phyloP scores from a whole-genome alignment of 2,888 invertebrate species.

The Troides aeacus region DNA sequence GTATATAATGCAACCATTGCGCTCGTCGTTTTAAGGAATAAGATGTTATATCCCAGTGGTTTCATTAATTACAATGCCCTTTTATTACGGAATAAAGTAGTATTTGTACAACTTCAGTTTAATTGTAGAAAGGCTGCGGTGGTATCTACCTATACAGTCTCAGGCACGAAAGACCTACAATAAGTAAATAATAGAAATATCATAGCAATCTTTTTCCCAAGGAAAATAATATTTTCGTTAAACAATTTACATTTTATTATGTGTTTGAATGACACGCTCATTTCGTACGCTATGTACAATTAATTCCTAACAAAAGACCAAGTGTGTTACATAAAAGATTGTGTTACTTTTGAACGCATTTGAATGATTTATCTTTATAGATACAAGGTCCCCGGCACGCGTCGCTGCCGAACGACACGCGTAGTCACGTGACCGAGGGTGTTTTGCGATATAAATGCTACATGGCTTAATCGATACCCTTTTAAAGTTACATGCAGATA shows the following conservation, averaged over 20 bases:
- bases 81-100: too few relatives aligned
- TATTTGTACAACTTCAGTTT: too few relatives aligned
- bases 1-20: too few relatives aligned
- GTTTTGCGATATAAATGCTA: constrained; percentile 40
- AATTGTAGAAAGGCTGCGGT: too few relatives aligned
- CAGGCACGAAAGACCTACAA: too few relatives aligned
- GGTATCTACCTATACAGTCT: too few relatives aligned
- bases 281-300: background rate
- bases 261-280: background rate
- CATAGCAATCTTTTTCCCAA: too few relatives aligned
- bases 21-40: too few relatives aligned
- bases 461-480: constrained; percentile 33
- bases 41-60: too few relatives aligned
- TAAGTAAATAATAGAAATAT: too few relatives aligned
- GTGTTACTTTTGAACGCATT: constrained; percentile 8
- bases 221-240: background rate
- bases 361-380: constrained; percentile 22
- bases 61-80: too few relatives aligned
- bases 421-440: constrained; percentile 43
- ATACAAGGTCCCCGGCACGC: constrained; percentile 15
- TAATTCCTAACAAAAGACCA: background rate
- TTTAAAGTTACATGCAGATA: constrained; percentile 29
- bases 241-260: background rate
- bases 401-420: constrained; percentile 37
- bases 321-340: background rate